phyloP scores from a whole-genome alignment of 2,797 vertebrate genomes.

The Enteromius unitaeniatus region DNA sequence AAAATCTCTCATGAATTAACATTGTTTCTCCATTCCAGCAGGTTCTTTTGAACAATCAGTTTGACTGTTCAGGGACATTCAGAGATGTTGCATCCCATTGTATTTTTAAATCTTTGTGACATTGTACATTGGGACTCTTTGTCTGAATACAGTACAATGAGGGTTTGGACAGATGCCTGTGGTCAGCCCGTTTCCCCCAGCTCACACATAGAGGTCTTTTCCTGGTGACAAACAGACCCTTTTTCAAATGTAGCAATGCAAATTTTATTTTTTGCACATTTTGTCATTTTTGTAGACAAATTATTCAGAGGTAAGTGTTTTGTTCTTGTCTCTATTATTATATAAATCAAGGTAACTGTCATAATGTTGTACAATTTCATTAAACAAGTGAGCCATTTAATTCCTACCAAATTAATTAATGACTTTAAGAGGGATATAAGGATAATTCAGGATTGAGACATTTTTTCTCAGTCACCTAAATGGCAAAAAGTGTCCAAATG shows the following conservation, averaged over 20 bases:
- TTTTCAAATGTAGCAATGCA: slow-evolving; percentile 56
- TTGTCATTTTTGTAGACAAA: slow-evolving; percentile 44
- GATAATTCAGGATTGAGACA: background rate
- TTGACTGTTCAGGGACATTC: slow-evolving; percentile 64
- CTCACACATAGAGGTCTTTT: slow-evolving; percentile 49
- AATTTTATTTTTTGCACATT: slow-evolving; percentile 38
- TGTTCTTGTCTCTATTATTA: background rate
- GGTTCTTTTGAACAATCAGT: slow-evolving; percentile 61
- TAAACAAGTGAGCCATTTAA: background rate
- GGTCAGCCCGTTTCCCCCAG: slow-evolving; percentile 63
- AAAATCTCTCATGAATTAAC: slow-evolving; percentile 27
- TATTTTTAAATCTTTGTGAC: slow-evolving; percentile 66
- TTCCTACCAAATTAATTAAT: background rate
- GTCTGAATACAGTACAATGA: slow-evolving; percentile 67
- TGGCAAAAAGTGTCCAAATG: background rate
- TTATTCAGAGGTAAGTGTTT: slow-evolving; percentile 55
- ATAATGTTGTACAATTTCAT: background rate
- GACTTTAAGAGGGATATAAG: background rate
- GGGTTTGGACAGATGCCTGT: slow-evolving; percentile 65
- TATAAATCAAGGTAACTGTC: background rate
- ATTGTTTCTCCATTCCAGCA: slow-evolving; percentile 57
- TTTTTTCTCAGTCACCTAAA: background rate
- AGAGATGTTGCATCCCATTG: slow-evolving; percentile 65
- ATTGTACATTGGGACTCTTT: slow-evolving; percentile 67
- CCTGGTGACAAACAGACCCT: slow-evolving; percentile 39